These are phyloP conservation scores for Anguilla anguilla DNA, from an alignment of 2,797 vertebrate species.

Conservation along the genomic window DNA sequence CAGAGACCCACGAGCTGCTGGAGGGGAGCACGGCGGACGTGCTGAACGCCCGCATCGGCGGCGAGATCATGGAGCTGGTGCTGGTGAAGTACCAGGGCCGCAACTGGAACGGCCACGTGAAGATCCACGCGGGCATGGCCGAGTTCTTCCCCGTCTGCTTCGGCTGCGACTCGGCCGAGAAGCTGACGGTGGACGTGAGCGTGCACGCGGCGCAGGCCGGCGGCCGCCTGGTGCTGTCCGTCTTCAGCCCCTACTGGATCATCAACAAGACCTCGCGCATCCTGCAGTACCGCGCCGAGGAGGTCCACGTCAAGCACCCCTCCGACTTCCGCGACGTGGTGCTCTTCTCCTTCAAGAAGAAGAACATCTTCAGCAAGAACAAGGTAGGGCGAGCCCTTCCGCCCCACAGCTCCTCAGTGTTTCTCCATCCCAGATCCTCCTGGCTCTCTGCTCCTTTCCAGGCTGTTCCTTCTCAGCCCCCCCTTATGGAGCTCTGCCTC, in stretches of 20 bases:
- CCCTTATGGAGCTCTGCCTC: background rate
- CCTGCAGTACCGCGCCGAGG: constrained; percentile 91
- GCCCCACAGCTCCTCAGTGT: background rate
- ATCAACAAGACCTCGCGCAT: constrained; percentile 94
- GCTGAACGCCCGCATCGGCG: constrained; percentile 78
- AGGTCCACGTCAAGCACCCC: constrained; percentile 85
- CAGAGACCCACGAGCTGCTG: background rate
- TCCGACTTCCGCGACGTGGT: constrained; percentile 86
- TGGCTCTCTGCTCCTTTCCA: background rate
- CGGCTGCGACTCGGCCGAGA: constrained; percentile 63
- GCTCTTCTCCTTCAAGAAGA: constrained; percentile 93
- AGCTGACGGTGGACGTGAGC: constrained; percentile 75
- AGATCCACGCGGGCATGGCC: constrained; percentile 67
- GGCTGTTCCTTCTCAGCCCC: background rate
- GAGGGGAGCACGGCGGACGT: constrained; percentile 85
- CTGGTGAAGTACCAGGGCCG: constrained; percentile 88
- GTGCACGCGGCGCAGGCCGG: constrained; percentile 68
- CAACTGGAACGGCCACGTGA: constrained; percentile 86
- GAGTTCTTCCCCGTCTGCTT: constrained; percentile 85
- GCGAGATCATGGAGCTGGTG: constrained; percentile 86
- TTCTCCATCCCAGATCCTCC: background rate
- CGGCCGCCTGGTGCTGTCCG: constrained; percentile 75
- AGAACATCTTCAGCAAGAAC: constrained; percentile 92
- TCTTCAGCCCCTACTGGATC: constrained; percentile 95
- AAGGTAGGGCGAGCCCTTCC: constrained; percentile 74